Conservation (phyloP, 2,888 invertebrate species). For the Chalcosyrphus nemorum region DNA sequence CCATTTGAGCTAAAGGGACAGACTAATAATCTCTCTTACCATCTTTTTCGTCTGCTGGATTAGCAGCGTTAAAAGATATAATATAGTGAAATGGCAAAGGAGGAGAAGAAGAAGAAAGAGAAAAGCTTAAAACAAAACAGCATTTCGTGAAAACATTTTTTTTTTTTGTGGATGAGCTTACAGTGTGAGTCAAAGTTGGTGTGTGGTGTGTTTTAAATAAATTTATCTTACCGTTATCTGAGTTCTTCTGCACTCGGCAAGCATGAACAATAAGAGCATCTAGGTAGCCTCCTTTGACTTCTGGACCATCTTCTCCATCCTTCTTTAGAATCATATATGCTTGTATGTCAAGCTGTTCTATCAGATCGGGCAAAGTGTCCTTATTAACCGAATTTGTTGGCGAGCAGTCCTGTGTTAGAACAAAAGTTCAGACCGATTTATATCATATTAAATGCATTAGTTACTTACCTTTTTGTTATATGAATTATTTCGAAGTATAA, state of each 20-base stretch:
- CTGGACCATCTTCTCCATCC: conserved; percentile 92
- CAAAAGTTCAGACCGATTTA: neutral
- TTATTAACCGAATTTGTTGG: conserved; percentile 74
- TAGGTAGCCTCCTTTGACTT: conserved; percentile 95
- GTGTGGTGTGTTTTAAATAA: neutral
- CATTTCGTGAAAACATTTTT: conserved; percentile 12
- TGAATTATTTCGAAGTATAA: conserved; percentile 74
- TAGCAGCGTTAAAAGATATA: conserved; percentile 67
- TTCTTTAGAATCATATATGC: conserved; percentile 91
- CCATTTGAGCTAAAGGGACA: conserved; percentile 32
- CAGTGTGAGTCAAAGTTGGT: neutral
- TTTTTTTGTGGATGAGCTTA: conserved; percentile 17
- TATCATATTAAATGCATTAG: neutral
- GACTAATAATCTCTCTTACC: conserved; percentile 58
- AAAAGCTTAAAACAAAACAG: conserved; percentile 52
- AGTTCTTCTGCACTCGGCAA: conserved; percentile 93
- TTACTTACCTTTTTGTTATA: conserved; percentile 73
- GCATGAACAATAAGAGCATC: conserved; percentile 98
- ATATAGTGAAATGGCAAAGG: conserved; percentile 52
- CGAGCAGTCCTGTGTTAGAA: conserved; percentile 69
- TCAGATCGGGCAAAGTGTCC: conserved; percentile 83
- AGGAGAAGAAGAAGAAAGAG: conserved; percentile 61
- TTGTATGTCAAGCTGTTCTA: conserved; percentile 92
- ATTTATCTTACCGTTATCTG: conserved; percentile 79
- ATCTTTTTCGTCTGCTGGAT: conserved; percentile 70